Percentiles rank a stretch among this genome's conserved stretches.
Conservation (phyloP, 2,113 vertebrate genomes). For the Ellobius talpinus region DNA sequence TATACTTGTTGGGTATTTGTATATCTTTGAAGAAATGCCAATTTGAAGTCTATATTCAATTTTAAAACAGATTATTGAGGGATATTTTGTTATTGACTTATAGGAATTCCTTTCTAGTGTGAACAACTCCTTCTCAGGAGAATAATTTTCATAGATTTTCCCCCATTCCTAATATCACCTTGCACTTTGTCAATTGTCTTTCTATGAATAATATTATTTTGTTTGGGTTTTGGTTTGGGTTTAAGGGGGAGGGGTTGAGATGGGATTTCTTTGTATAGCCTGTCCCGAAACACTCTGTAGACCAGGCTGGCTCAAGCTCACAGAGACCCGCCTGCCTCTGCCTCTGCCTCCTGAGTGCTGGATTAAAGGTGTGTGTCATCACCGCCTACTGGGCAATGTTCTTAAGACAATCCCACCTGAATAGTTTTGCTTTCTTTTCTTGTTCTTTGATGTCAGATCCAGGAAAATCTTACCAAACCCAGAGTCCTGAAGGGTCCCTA, state of each 20-base stretch:
- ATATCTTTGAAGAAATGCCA: background rate
- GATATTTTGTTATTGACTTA: background rate
- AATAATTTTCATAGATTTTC: background rate
- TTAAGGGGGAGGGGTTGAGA: background rate
- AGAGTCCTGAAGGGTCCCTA: background rate
- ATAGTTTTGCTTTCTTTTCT: background rate
- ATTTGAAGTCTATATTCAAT: background rate
- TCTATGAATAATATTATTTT: background rate
- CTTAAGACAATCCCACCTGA: background rate
- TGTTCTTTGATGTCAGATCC: background rate
- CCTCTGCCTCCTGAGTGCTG: background rate
- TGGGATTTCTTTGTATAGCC: too few species aligned
- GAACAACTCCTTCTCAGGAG: background rate
- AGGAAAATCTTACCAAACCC: slow-evolving; percentile 9
- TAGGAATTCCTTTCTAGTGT: background rate
- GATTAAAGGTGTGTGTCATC: background rate
- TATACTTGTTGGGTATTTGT: background rate
- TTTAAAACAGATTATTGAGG: background rate
- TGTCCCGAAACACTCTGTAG: background rate
- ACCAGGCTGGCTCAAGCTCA: background rate
- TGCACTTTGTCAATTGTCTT: background rate
- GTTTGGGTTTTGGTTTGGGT: background rate
- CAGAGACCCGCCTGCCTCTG: background rate
- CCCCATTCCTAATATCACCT: background rate
- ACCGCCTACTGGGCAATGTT: background rate